Evolutionary conservation across 2,113 vertebrate species (phyloP).

Genomic region (Barbus barbus): DNA sequence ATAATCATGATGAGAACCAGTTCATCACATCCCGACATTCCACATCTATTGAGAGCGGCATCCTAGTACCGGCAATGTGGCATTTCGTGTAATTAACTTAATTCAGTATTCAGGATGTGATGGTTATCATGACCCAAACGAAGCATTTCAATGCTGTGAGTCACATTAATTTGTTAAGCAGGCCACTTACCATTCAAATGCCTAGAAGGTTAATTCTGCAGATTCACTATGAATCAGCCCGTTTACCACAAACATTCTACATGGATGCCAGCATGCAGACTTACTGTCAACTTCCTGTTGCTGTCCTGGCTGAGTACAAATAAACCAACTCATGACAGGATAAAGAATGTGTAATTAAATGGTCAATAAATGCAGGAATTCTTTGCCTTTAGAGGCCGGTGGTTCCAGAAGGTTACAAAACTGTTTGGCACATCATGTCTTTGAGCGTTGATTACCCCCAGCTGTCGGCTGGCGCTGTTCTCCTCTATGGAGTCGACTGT

Average conservation of each 20-base stretch:
- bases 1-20: not conserved
- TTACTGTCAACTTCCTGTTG: conserved; percentile 42
- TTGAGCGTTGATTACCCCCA: conserved; percentile 34
- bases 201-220: conserved; percentile 47
- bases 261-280: conserved; percentile 30
- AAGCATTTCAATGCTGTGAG: conserved; percentile 13
- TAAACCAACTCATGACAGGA: conserved; percentile 50
- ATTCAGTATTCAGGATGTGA: conserved; percentile 1
- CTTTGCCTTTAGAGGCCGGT: conserved; percentile 23
- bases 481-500: not conserved
- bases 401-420: conserved; percentile 40
- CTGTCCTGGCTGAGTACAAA: conserved; percentile 27
- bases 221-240: conserved; percentile 51
- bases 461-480: conserved; percentile 23
- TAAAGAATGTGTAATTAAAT: conserved; percentile 31
- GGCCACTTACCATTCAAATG: conserved; percentile 23
- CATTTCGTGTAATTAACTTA: not conserved
- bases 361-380: conserved; percentile 4
- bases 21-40: conserved; percentile 24
- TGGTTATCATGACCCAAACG: not conserved
- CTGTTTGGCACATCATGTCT: conserved; percentile 27
- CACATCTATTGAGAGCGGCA: not conserved
- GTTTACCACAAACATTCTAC: conserved; percentile 50
- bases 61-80: conserved; percentile 3
- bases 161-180: conserved; percentile 50